These are phyloP conservation scores for Ifrita kowaldi DNA, from an alignment of 2,113 vertebrate species.

Conservation along the genomic window DNA sequence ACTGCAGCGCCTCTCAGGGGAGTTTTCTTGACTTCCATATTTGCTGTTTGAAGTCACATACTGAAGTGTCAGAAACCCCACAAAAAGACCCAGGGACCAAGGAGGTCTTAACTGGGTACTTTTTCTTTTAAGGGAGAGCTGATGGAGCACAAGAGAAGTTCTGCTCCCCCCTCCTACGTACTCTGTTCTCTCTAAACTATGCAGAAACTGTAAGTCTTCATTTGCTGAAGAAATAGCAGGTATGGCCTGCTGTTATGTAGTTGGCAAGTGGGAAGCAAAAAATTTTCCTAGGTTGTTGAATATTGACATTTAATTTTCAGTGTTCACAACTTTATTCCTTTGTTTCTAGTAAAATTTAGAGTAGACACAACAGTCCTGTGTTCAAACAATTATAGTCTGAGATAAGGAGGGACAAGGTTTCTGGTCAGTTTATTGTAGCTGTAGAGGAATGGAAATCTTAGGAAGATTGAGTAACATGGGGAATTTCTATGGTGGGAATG, in stretches of 20 bases:
- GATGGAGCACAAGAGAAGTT: not conserved
- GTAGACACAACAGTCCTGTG: not conserved
- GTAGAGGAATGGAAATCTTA: not conserved
- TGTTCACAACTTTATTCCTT: not conserved
- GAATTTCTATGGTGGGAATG: not conserved
- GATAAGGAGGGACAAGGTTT: not conserved
- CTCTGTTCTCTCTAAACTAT: not conserved
- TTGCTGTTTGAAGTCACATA: not conserved
- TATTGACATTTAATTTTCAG: not conserved
- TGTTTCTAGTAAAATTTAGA: not conserved
- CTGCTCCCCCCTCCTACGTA: not conserved
- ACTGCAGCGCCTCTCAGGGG: not conserved
- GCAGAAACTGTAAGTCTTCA: not conserved
- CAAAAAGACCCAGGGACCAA: not conserved
- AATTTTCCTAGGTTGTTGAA: not conserved
- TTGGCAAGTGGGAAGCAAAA: not conserved
- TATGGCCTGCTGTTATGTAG: not conserved
- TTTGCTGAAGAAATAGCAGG: not conserved
- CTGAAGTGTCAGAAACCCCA: not conserved
- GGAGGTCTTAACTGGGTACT: not conserved
- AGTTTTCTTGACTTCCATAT: not conserved
- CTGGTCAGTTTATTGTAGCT: not conserved
- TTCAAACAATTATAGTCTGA: not conserved
- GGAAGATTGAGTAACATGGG: not conserved
- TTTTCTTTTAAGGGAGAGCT: not conserved